Evolutionary conservation across 2,797 vertebrate genomes (phyloP).

Genomic region (Brachyrhaphis roseni): DNA sequence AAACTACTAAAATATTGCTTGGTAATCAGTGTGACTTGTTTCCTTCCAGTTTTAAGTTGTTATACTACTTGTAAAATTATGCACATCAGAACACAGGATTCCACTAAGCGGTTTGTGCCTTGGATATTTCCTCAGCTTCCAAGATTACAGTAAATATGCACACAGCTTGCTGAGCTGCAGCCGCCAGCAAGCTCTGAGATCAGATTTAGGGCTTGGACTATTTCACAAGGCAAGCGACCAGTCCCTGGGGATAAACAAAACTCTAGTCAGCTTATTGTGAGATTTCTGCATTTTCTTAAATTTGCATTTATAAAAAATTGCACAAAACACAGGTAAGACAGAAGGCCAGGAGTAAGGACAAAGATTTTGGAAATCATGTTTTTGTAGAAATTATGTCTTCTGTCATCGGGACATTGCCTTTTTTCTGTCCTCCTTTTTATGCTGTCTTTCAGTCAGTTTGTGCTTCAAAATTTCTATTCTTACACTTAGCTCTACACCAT

Average conservation of each 20-base stretch:
- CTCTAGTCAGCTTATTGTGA: constrained; percentile 14
- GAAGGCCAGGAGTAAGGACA: not conserved
- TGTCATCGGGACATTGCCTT: constrained; percentile 4
- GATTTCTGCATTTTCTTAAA: constrained; percentile 17
- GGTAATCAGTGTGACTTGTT: not conserved
- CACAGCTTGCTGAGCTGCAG: constrained; percentile 37
- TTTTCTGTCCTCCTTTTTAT: constrained; percentile 17
- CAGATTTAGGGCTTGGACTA: constrained; percentile 40
- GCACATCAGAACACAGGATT: not conserved
- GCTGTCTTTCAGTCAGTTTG: constrained; percentile 64
- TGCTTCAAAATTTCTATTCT: constrained; percentile 51
- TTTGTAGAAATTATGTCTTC: not conserved
- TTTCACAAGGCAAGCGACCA: constrained; percentile 25
- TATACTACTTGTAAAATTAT: constrained; percentile 20
- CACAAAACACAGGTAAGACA: not conserved
- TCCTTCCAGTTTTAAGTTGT: not conserved
- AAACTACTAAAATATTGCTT: not conserved
- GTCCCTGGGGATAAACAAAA: constrained; percentile 1
- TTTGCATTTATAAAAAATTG: constrained; percentile 14
- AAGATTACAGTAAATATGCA: constrained; percentile 55
- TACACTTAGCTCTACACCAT: constrained; percentile 60
- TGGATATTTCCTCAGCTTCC: constrained; percentile 18
- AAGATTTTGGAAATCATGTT: constrained; percentile 17
- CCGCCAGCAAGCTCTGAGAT: constrained; percentile 43
- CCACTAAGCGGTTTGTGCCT: constrained; percentile 26